phyloP scores from a whole-genome alignment of 2,113 vertebrate genomes.

The Heterocephalus glaber region DNA sequence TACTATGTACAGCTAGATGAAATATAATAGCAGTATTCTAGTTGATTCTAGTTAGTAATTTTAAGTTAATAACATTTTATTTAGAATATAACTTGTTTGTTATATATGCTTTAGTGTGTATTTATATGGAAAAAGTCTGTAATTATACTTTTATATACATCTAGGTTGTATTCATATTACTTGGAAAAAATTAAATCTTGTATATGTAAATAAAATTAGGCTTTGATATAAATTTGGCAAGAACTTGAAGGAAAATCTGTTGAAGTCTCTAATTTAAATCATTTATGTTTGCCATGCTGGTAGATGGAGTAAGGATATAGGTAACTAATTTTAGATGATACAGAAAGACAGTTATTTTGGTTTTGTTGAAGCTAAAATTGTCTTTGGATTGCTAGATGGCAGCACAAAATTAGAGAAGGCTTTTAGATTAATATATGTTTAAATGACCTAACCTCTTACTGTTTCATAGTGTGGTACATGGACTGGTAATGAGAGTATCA shows the following conservation, averaged over 20 bases:
- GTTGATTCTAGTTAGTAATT: constrained; percentile 34
- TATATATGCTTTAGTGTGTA: neutral
- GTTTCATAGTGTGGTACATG: neutral
- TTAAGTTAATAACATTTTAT: constrained; percentile 9
- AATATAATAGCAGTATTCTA: neutral
- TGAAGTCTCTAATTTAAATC: constrained; percentile 6
- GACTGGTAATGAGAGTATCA: too few species aligned
- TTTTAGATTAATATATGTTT: neutral
- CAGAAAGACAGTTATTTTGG: neutral
- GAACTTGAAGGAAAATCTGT: constrained; percentile 12
- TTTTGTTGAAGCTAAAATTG: neutral
- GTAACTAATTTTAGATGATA: neutral
- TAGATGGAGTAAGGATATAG: neutral
- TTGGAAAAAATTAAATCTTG: neutral
- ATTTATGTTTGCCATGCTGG: neutral
- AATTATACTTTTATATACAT: neutral
- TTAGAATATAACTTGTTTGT: neutral
- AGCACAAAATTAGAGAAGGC: neutral
- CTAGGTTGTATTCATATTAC: neutral
- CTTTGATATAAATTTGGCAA: constrained; percentile 11
- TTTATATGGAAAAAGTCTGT: constrained; percentile 17
- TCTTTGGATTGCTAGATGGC: neutral
- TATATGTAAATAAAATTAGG: constrained; percentile 12
- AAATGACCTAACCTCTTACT: neutral
- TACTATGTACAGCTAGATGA: neutral